Evolutionary conservation across 2,888 invertebrate genomes (phyloP), one percentile per base, ranked within the genome.

Genomic region (Bhutanitis thaidina): DNA sequence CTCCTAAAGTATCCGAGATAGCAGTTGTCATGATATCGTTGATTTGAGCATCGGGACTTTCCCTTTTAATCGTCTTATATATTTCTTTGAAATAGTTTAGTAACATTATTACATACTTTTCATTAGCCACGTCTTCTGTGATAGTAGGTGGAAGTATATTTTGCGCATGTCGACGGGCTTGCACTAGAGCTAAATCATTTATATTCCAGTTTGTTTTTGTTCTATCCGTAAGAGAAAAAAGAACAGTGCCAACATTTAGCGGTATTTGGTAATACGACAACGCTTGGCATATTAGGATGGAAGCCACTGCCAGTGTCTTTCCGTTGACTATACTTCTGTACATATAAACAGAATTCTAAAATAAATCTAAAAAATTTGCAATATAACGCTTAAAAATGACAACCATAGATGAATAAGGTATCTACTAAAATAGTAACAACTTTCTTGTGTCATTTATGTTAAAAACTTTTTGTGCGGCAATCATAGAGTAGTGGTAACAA

Each of bases 1-100:
- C 93, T 34, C 93, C 93, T 59, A 91, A 60, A 37, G 76, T 77
- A 58, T 90, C 91, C 5, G 89, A 89, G 0, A 91, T 69, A 1
- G 91, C 87, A 49, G 64, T 61, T 4, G 74, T 76, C 67, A 88
- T 60, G 0, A 81, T 65, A 5, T 55, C 63, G 15, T 70, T 63
- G 1, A 65, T 52, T 54, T 67, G 64, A 4, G 54, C 20, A 39
- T 61, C 71, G 1, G 15, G 38, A 1, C 74, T 64, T 58, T 74
- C 72, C 27, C 57, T 69, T 57, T 76, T 78, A 1, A 85, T 64
- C 2, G 62, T 53, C 0, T 43, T 27, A 54, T 74, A 82, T 1
- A 76, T 59, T 2, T 76, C 61, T 53, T 63, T 61, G 47, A 82
- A 77, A 53, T 81, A 86, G 3, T 52, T 49, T 1, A 86, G 55